Percentiles rank a stretch among this genome's conserved stretches.
phyloP scores from a whole-genome alignment of 1,140 invertebrate species.

The Procambarus virginalis region DNA sequence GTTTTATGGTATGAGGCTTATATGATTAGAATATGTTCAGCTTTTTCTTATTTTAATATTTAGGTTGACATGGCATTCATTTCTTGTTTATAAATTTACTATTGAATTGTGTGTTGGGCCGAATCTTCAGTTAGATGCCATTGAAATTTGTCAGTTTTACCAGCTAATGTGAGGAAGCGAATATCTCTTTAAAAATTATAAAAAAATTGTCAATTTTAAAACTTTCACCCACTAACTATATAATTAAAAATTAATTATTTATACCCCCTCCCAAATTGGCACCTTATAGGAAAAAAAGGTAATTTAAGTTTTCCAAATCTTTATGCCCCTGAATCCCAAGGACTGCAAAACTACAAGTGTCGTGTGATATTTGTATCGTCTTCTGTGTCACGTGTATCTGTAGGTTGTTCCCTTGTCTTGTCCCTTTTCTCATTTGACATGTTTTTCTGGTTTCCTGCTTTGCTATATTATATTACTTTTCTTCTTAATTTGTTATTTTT shows the following conservation, averaged over 20 bases:
- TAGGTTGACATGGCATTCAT: too few species aligned
- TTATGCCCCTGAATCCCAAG: constrained; percentile 52
- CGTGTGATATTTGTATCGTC: constrained; percentile 53
- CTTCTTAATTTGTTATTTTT: background rate
- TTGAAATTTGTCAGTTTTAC: background rate
- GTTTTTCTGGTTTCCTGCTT: background rate
- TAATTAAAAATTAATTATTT: background rate
- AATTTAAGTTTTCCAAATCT: constrained; percentile 50
- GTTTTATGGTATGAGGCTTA: too few species aligned
- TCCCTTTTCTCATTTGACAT: constrained; percentile 7
- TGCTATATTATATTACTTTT: background rate
- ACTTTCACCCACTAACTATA: background rate
- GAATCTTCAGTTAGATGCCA: background rate
- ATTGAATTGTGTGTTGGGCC: background rate
- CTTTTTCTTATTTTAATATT: too few species aligned
- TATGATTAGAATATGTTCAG: too few species aligned
- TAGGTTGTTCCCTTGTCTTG: constrained; percentile 38
- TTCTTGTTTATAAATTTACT: background rate
- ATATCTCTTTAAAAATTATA: background rate
- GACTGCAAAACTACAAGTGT: constrained; percentile 56
- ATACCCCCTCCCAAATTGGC: constrained; percentile 30
- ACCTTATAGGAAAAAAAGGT: constrained; percentile 57
- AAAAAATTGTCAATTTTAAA: background rate
- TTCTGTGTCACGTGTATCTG: constrained; percentile 41
- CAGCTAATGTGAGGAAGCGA: background rate